Conservation (phyloP, 30 jellyfish, hydroid and myxozoan species). For the Nemopilema nomurai region DNA sequence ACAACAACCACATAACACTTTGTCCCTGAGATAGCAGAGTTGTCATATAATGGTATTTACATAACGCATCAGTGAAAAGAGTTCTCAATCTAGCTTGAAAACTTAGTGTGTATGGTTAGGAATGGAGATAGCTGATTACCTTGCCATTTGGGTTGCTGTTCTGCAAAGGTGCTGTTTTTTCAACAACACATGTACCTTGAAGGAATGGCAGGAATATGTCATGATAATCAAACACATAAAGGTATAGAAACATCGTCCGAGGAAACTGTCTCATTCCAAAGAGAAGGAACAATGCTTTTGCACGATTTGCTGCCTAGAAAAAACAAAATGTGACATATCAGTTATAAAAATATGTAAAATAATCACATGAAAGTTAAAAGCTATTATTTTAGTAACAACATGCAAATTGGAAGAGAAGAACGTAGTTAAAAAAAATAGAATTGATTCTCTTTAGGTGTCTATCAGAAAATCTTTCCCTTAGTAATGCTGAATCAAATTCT, state of each 20-base stretch:
- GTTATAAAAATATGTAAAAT: not conserved
- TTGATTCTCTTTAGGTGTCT: too few relatives aligned
- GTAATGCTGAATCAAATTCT: too few relatives aligned
- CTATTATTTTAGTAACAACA: too few relatives aligned
- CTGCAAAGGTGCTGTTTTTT: not conserved
- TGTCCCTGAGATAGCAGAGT: too few relatives aligned
- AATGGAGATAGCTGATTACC: not conserved
- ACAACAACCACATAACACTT: too few relatives aligned
- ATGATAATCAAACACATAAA: constrained; percentile 77
- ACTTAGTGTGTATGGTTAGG: not conserved
- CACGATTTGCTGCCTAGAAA: constrained; percentile 83
- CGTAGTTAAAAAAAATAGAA: too few relatives aligned
- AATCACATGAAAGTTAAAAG: too few relatives aligned
- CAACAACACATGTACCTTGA: constrained; percentile 26
- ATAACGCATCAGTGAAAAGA: not conserved
- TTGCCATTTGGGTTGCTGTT: not conserved
- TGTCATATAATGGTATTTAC: not conserved
- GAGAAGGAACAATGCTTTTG: constrained; percentile 76
- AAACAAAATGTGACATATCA: not conserved
- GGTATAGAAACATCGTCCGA: constrained; percentile 72
- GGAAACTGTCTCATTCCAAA: constrained; percentile 95
- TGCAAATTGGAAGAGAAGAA: too few relatives aligned
- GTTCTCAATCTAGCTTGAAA: too few relatives aligned
- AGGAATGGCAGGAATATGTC: constrained; percentile 80
- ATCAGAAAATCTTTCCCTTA: too few relatives aligned